These are phyloP conservation scores for Pangasianodon hypophthalmus DNA, from an alignment of 2,113 vertebrate species.

Conservation along the genomic window DNA sequence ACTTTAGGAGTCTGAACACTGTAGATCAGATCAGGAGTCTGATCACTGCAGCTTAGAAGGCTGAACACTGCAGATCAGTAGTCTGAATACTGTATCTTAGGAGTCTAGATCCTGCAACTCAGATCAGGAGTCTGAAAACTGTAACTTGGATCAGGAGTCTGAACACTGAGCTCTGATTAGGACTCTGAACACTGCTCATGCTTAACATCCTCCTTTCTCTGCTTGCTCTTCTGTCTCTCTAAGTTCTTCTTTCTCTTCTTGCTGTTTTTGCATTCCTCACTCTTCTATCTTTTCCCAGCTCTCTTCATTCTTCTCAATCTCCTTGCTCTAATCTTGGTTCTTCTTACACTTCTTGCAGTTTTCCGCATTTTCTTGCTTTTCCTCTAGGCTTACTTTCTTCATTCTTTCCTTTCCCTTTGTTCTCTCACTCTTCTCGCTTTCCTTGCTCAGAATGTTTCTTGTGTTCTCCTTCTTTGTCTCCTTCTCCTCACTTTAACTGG, in stretches of 20 bases:
- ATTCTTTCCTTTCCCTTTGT: neutral
- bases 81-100: neutral
- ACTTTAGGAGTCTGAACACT: neutral
- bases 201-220: neutral
- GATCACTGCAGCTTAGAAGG: neutral
- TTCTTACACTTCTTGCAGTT: neutral
- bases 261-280: neutral
- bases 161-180: too few species aligned
- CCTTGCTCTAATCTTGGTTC: neutral
- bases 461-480: too few species aligned
- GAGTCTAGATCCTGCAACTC: neutral
- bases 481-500: too few species aligned
- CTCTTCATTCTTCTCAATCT: neutral
- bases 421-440: neutral
- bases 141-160: neutral
- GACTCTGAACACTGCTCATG: neutral
- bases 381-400: neutral
- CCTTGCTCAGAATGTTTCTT: too few species aligned
- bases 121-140: too few species aligned
- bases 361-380: neutral
- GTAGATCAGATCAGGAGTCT: neutral
- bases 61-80: neutral
- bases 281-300: neutral
- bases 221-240: neutral
- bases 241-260: neutral